phyloP scores from a whole-genome alignment of 1,140 invertebrate species.

The Bombus pascuorum region DNA sequence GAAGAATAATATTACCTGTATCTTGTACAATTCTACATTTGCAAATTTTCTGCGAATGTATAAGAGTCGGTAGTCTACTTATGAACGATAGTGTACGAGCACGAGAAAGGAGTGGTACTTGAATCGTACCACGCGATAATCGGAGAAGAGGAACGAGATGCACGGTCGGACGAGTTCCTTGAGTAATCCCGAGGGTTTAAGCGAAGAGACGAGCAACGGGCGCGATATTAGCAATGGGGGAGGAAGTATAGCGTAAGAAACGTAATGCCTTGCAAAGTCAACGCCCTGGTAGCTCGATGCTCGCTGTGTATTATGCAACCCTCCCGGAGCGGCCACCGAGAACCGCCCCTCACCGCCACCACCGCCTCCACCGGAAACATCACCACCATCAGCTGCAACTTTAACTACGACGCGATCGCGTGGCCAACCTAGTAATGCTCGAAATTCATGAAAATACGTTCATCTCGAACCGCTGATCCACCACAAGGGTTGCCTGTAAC shows the following conservation, averaged over 20 bases:
- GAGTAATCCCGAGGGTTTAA: conserved; percentile 23
- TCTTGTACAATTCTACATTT: too few relatives aligned
- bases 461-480: neutral
- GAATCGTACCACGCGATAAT: conserved; percentile 9
- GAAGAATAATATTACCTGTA: too few relatives aligned
- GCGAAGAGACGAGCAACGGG: conserved; percentile 22
- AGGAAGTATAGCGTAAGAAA: conserved; percentile 63
- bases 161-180: neutral
- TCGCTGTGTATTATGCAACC: conserved; percentile 80
- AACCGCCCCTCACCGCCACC: conserved; percentile 60
- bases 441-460: conserved; percentile 31
- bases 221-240: conserved; percentile 46
- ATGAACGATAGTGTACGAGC: neutral
- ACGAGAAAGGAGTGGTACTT: neutral
- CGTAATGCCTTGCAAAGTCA: conserved; percentile 74
- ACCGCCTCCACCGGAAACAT: conserved; percentile 47
- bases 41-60: too few relatives aligned
- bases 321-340: conserved; percentile 70
- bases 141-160: neutral
- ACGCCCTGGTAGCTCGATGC: conserved; percentile 77
- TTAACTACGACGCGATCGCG: conserved; percentile 46
- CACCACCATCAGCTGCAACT: conserved; percentile 42
- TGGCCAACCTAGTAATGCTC: conserved; percentile 46
- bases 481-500: neutral
- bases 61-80: neutral